These are phyloP conservation scores for Ptyas mucosa DNA, from an alignment of 2,113 vertebrate genomes.

Conservation along the genomic window DNA sequence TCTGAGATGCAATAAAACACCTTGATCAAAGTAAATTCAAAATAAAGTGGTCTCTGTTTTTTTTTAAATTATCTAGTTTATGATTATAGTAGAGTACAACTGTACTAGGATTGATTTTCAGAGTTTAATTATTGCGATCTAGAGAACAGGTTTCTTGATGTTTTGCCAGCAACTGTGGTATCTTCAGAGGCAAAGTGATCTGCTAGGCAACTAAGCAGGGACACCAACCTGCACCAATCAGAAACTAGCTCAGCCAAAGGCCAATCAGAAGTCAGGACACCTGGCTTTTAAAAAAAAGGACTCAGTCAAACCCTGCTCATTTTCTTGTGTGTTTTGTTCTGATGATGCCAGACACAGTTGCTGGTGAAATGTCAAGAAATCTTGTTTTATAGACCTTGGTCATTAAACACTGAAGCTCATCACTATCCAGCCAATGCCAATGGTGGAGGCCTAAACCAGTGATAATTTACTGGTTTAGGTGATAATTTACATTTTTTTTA, in stretches of 20 bases:
- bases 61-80: slow-evolving; percentile 34
- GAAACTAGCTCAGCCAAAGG: no score
- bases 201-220: not conserved
- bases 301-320: not conserved
- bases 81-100: not conserved
- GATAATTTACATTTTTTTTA: not conserved
- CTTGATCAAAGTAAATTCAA: slow-evolving; percentile 80
- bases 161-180: not conserved
- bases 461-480: no score
- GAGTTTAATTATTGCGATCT: not conserved
- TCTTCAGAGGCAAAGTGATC: not conserved
- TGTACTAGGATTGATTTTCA: not conserved
- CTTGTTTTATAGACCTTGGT: not conserved
- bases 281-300: not conserved
- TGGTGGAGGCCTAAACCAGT: not conserved
- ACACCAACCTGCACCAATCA: no score
- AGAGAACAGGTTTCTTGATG: not conserved
- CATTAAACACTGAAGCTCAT: not conserved
- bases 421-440: not conserved
- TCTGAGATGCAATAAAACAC: slow-evolving; percentile 99
- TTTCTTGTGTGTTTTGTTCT: not conserved
- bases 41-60: slow-evolving; percentile 44
- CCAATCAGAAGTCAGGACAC: no score
- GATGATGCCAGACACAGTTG: not conserved
- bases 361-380: not conserved